Evolutionary conservation across 2,797 vertebrate species (phyloP).

Genomic region (Cetoscarus ocellatus): DNA sequence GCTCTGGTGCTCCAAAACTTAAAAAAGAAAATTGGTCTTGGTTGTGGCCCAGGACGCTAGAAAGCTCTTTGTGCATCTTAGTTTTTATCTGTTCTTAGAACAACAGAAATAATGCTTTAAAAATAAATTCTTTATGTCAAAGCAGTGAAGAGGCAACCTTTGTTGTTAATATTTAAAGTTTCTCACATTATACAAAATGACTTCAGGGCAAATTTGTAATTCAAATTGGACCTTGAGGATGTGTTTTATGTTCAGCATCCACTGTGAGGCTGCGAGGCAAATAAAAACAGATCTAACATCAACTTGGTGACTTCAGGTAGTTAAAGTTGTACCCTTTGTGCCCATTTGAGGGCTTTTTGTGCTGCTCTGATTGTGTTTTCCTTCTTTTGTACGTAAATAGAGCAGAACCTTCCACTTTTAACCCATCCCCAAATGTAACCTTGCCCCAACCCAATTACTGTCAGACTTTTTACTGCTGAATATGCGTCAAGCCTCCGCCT

Average conservation of each 20-base stretch:
- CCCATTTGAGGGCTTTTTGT: not conserved
- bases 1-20: no score
- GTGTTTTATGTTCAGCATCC: slow-evolving; percentile 50
- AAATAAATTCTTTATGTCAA: slow-evolving; percentile 27
- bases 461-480: slow-evolving; percentile 37
- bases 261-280: slow-evolving; percentile 56
- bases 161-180: slow-evolving; percentile 60
- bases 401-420: slow-evolving; percentile 23
- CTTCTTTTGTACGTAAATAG: slow-evolving; percentile 33
- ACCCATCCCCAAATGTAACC: slow-evolving; percentile 23
- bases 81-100: slow-evolving; percentile 10
- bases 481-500: slow-evolving; percentile 40
- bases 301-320: slow-evolving; percentile 50
- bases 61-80: no score
- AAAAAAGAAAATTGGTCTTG: no score
- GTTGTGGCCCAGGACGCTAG: no score
- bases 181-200: slow-evolving; percentile 50
- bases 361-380: slow-evolving; percentile 4
- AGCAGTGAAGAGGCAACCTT: slow-evolving; percentile 28
- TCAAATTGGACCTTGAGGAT: slow-evolving; percentile 68
- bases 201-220: slow-evolving; percentile 68
- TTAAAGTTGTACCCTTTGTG: slow-evolving; percentile 26
- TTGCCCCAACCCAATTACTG: slow-evolving; percentile 40
- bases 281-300: slow-evolving; percentile 56
- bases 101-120: slow-evolving; percentile 5